Evolutionary conservation across 2,797 vertebrate genomes (phyloP), one percentile per base, ranked within the genome.

Genomic region (Acropternis orthonyx): DNA sequence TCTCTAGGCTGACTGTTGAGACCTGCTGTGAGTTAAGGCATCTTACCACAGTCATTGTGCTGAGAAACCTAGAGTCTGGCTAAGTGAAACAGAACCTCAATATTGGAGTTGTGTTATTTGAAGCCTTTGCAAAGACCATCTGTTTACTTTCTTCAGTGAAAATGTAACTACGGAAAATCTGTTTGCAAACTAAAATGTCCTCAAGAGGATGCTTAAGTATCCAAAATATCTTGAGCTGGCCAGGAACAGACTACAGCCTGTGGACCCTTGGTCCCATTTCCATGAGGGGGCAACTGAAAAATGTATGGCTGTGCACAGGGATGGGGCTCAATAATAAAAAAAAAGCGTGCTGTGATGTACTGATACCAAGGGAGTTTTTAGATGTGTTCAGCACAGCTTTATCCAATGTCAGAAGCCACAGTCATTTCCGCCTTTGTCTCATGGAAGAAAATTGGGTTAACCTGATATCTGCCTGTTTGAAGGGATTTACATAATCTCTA

Each of bases 351-450:
- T 88, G 83, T 49, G 80, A 85, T 85, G 66, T 88, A 49, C 51
- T 69, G 37, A 58, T 66, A 69, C 62, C 48, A 85, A 48, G 79
- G 79, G 86, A 92, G 44, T 90, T 92, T 69, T 85, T 54, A 92
- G 41, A 89, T 23, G 10, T 81, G 37, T 85, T 81, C 66, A 90
- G 32, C 61, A 62, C 2, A 2, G 22, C 26, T 85, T 85, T 66
- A 61, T 88, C 66, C 83, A 94, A 88, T 88, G 81, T 81, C 43
- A 85, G 78, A 92, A 92, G 71, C 56, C 89, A 51, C 63, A 87
- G 78, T 68, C 39, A 71, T 92, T 95, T 94, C 79, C 67, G 82
- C 89, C 56, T 54, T 74, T 62, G 75, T 85, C 79, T 90, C 52
- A 36, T 39, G 62, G 79, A 85, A 90, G 66, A 78, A 78, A 85